Conservation (phyloP, 2,888 invertebrate species). For the Cephus sareptanus region DNA sequence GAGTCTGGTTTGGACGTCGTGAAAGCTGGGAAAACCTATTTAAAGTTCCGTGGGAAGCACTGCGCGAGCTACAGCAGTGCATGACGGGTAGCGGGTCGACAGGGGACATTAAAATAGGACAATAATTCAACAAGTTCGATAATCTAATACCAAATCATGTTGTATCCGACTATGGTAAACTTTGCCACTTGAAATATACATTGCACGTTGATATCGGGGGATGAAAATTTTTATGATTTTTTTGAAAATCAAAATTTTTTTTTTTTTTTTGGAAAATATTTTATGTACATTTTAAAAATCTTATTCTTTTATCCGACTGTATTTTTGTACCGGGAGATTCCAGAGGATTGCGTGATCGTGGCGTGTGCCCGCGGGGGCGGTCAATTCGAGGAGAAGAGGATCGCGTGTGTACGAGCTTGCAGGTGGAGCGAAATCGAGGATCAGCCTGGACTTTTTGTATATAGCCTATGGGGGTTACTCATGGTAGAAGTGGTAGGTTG, state of each 20-base stretch:
- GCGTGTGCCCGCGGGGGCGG: slow-evolving; percentile 64
- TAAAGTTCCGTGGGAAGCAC: neutral
- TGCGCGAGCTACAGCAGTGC: neutral
- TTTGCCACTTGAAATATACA: neutral
- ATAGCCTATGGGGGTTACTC: neutral
- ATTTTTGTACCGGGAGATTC: neutral
- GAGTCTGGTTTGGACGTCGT: neutral
- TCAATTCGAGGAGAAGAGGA: slow-evolving; percentile 31
- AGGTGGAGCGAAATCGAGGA: slow-evolving; percentile 38
- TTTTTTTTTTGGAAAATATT: no score
- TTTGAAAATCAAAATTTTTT: neutral
- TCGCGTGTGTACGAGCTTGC: slow-evolving; percentile 44
- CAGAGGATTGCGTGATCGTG: slow-evolving; percentile 54
- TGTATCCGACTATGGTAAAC: neutral
- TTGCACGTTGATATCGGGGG: neutral
- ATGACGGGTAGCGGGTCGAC: neutral
- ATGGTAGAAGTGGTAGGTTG: slow-evolving; percentile 28
- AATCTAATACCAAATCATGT: neutral
- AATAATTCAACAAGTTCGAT: neutral
- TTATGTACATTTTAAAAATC: no score
- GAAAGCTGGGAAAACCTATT: neutral
- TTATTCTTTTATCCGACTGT: neutral
- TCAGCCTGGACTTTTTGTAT: slow-evolving; percentile 18
- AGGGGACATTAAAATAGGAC: neutral
- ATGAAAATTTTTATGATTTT: neutral